Evolutionary conservation across 2,113 vertebrate species (phyloP), one percentile per base, ranked within the genome.

Genomic region (Cyprinodon variegatus): DNA sequence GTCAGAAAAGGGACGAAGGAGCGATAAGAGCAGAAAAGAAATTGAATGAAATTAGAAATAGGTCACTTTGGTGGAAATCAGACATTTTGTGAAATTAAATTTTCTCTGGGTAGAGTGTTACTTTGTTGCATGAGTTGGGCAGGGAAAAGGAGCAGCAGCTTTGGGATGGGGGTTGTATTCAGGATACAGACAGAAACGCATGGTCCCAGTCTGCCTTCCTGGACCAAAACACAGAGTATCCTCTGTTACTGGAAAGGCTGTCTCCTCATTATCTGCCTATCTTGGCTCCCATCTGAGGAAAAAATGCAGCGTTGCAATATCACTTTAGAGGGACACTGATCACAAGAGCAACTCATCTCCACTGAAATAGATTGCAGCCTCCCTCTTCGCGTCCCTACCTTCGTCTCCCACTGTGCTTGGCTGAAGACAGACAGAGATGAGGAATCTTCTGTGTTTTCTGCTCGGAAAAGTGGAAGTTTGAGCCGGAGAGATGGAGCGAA

Each of bases 281-380:
- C 88, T 91, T 69, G 85, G 83, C 85, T 83, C 82, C 89, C 85
- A 90, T 92, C 86, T 87, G 86, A 82, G 88, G 71, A 77, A 88
- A 90, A 90, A 92, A 89, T 81, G 91, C 89, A 77, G 86, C 80
- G 79, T 85, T 91, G 91, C 90, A 91, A 83, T 87, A 86, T 89
- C 85, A 86, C 87, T 92, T 91, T 90, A 78, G 86, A 85, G 86
- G 88, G 85, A 86, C 90, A 87, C 88, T 90, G 89, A 93, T 92
- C 90, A 93, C 88, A 91, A 84, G 86, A 87, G 65, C 81, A 86
- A 78, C 87, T 92, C 89, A 79, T 92, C 89, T 87, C 81, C 73
- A 85, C 86, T 74, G 86, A 84, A 87, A 84, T 79, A 79, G 80
- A 89, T 79, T 85, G 83, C 37, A 4, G 65, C 37, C 76, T 66